Evolutionary conservation across 2,888 invertebrate species (phyloP), one percentile per base, ranked within the genome.

Genomic region (Melangyna quadrimaculata): DNA sequence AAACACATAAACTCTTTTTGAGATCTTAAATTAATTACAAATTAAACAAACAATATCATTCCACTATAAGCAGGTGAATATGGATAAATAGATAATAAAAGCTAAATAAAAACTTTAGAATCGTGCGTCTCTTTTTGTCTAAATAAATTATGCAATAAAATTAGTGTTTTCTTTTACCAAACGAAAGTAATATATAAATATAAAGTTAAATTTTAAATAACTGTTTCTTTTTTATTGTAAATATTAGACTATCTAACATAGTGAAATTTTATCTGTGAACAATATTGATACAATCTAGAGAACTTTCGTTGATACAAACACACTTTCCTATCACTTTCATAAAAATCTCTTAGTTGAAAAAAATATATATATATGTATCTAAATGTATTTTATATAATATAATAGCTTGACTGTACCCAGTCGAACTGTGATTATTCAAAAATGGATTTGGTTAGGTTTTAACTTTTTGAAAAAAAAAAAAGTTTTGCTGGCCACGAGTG

Each of bases 251-350:
- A 82, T 73, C 67, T 82, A 82, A 71, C 75, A 77, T 57, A 65
- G 61, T 51, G 48, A 77, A 71, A 35, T 67, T 70, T 57, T 69
- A 70, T 32, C 37, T 71, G 32, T 77, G 77, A 80, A 86, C 75
- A 77, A 57, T 51, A 67, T 48, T 51, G 51, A 77, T 80, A 79
- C 51, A 77, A 61, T 72, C 77, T 74, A 84, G 14, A 70, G 75
- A 80, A 72, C 71, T 78, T 80, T 73, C 67, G 59, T 84, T 75
- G 67, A 84, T 77, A 73, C 77, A 77, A 81, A 86, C 72, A 86
- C 69, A 86, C 80, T 63, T 61, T 75, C 32, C 67, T 86, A 86
- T 84, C 84, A 84, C 80, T 84, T 86, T 63, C 72, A 77, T 86
- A 80, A 86, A 84, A 80, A 59, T 67, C 48, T 65, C 81, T 77